A percentile compares a stretch with the other conserved stretches of the same genome.
phyloP scores from a whole-genome alignment of 2,113 vertebrate species.

The Arothron firmamentum region DNA sequence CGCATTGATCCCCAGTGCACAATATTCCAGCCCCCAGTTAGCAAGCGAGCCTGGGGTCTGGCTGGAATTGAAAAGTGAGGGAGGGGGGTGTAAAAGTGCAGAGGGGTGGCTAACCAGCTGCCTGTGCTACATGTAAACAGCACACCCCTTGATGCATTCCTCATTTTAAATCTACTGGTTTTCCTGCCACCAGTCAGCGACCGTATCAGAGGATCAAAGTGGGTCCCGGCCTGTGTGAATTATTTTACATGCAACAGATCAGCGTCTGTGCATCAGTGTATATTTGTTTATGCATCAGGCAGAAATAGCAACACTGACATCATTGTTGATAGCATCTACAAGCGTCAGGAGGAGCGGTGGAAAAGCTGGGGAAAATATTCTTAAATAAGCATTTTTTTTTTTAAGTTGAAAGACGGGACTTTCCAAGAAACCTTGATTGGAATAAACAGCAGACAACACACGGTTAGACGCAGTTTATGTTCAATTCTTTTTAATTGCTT shows the following conservation, averaged over 20 bases:
- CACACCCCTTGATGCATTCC: constrained; percentile 81
- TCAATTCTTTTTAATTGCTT: constrained; percentile 75
- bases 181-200: constrained; percentile 81
- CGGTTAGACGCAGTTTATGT: constrained; percentile 73
- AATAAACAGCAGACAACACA: constrained; percentile 75
- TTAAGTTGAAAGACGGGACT: constrained; percentile 73
- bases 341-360: constrained; percentile 57
- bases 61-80: constrained; percentile 87
- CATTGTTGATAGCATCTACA: constrained; percentile 87
- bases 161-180: constrained; percentile 83
- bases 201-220: constrained; percentile 82
- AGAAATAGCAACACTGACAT: constrained; percentile 83
- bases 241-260: constrained; percentile 46
- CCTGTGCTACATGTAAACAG: constrained; percentile 86
- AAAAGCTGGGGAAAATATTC: constrained; percentile 50
- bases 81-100: constrained; percentile 61
- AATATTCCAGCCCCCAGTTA: constrained; percentile 92
- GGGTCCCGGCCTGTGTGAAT: constrained; percentile 66
- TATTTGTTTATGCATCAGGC: constrained; percentile 16
- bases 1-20: constrained; percentile 94
- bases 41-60: constrained; percentile 83
- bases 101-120: constrained; percentile 83
- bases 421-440: constrained; percentile 75
- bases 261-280: constrained; percentile 20
- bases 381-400: constrained; percentile 71